Base-by-base conservation (phyloP, 1,140 invertebrate species). In the Lepidostoma basale region DNA sequence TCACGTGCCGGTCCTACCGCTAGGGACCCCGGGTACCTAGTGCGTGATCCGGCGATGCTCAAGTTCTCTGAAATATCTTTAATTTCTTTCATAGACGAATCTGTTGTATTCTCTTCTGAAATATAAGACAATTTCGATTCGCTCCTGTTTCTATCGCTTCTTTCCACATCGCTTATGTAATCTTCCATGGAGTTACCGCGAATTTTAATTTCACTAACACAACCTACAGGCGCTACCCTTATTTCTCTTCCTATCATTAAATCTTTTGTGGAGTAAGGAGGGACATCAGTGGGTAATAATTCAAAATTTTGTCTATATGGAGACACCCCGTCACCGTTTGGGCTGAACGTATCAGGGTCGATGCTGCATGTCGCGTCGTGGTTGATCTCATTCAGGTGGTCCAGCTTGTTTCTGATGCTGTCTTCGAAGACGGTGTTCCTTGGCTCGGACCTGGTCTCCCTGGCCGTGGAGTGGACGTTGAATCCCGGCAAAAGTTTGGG, bases 401-500 rank as follows among this genome's bases (percentile, higher is more conserved):
- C 70, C 14, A 72, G 58, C 39, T 67, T 66, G 14, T 45, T 60
- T 45, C 62, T 26, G 56, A 72, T 68, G 10, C 58, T 52, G 1
- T 72, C 70, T 40, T 72, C 70, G 16, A 72, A 72, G 0, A 39
- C 63, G 0, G 64, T 39, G 33, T 54, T 72, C n/a, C 58, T 65
- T 9, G 70, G 70, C 22, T 72, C 70, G 10, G 70, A 72, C 14
- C 47, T 39, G 22, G 67, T 67, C 22, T 72, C 70, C 30, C 70
- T 42, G 5, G 70, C 14, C 9, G 67, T 40, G 33, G 70, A 56
- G 42, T 72, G 63, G 36, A 59, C 45, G 33, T 62, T 70, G 47
- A 73, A 83, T 6, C 82, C 82, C 22, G 82, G 82, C 68, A 88
- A 75, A 69, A 87, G 78, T 75, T 87, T 87, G 42, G 87, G 84